phyloP scores from a whole-genome alignment of 2,113 vertebrate genomes.

The Hyperopisus bebe region DNA sequence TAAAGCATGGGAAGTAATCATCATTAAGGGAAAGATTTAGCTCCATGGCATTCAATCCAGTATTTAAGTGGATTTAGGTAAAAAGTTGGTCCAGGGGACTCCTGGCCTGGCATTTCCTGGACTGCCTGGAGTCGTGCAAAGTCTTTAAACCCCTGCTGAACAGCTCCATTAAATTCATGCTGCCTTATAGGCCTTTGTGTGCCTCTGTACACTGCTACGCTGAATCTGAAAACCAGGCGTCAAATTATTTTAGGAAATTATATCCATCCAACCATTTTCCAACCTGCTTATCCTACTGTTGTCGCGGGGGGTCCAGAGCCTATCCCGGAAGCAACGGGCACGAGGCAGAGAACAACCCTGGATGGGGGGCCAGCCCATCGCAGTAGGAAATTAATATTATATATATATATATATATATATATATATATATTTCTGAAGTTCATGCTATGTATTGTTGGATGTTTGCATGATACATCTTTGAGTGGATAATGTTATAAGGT shows the following conservation, averaged over 20 bases:
- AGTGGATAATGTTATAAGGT: not conserved
- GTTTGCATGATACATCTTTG: not conserved
- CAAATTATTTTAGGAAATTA: not conserved
- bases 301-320: too few species aligned
- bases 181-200: not conserved
- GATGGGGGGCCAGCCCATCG: too few species aligned
- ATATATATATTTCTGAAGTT: too few species aligned
- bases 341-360: too few species aligned
- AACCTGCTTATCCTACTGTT: too few species aligned
- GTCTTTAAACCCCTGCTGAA: not conserved
- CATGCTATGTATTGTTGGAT: not conserved
- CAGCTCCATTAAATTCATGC: not conserved
- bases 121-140: not conserved
- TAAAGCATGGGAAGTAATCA: not conserved
- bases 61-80: not conserved
- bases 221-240: too few species aligned
- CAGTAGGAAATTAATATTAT: too few species aligned
- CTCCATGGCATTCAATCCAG: not conserved
- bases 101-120: not conserved
- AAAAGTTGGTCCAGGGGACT: not conserved
- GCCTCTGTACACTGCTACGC: too few species aligned
- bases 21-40: not conserved
- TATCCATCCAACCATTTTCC: too few species aligned
- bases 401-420: too few species aligned
- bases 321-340: too few species aligned